A percentile compares a stretch with the other conserved stretches of the same genome.
phyloP scores from a whole-genome alignment of 1,140 invertebrate genomes.

The Phocides pigmalion region DNA sequence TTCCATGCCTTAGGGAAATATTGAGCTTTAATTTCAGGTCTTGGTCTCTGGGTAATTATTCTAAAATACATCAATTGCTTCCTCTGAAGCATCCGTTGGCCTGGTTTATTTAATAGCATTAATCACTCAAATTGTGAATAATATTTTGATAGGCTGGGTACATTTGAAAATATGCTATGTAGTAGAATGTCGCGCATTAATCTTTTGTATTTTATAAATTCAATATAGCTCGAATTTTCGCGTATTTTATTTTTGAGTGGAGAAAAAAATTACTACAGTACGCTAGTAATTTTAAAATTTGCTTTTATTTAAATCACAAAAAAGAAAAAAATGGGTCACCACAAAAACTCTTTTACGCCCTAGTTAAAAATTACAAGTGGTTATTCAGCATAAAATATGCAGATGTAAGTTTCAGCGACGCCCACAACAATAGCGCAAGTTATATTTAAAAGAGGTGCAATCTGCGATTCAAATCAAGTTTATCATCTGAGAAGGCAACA shows the following conservation, averaged over 20 bases:
- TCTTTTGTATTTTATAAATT: neutral
- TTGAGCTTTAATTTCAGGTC: slow-evolving; percentile 31
- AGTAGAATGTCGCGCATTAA: neutral
- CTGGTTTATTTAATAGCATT: slow-evolving; percentile 4
- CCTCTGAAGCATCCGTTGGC: neutral
- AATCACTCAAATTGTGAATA: slow-evolving; percentile 1
- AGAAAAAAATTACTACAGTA: slow-evolving; percentile 24
- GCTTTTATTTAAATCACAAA: slow-evolving; percentile 31
- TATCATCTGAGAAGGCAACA: slow-evolving; percentile 79
- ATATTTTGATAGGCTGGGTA: neutral
- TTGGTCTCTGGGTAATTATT: slow-evolving; percentile 32
- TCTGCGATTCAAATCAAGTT: slow-evolving; percentile 81
- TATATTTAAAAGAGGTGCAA: slow-evolving; percentile 60
- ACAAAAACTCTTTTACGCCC: slow-evolving; percentile 33
- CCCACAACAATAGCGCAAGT: slow-evolving; percentile 32
- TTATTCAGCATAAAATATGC: slow-evolving; percentile 33
- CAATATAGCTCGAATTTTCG: slow-evolving; percentile 4
- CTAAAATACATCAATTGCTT: slow-evolving; percentile 21
- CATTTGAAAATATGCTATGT: neutral
- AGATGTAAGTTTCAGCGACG: slow-evolving; percentile 30
- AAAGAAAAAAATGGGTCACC: slow-evolving; percentile 29
- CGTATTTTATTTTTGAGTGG: slow-evolving; percentile 11
- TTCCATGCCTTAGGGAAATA: slow-evolving; percentile 31
- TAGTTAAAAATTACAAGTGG: slow-evolving; percentile 35
- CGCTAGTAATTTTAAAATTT: slow-evolving; percentile 31